A percentile compares a stretch with the other conserved stretches of the same genome.
Evolutionary conservation across 2,888 invertebrate genomes (phyloP).

Genomic region (Apodemia mormo): DNA sequence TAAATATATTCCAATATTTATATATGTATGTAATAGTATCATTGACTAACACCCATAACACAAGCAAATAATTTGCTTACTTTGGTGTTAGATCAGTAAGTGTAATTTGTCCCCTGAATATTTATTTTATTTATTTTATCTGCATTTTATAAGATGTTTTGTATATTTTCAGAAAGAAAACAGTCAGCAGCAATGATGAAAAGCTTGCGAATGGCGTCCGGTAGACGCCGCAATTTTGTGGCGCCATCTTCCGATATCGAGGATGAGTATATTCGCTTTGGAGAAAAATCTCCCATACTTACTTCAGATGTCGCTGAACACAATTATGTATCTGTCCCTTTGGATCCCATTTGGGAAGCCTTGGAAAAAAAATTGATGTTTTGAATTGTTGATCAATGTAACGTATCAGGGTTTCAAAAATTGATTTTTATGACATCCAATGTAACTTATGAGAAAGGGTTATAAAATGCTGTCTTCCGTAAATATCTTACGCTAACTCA

Average conservation of each 20-base stretch:
- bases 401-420: not conserved
- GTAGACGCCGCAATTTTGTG: slow-evolving; percentile 46
- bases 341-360: slow-evolving; percentile 65
- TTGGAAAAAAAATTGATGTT: slow-evolving; percentile 60
- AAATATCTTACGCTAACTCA: no score
- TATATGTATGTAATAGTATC: no score
- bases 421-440: no score
- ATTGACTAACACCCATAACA: no score
- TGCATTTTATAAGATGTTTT: no score
- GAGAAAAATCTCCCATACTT: slow-evolving; percentile 42
- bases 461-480: no score
- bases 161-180: slow-evolving; percentile 53
- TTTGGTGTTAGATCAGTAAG: no score
- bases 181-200: slow-evolving; percentile 64
- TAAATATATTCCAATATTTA: no score
- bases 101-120: no score
- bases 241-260: slow-evolving; percentile 26
- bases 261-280: slow-evolving; percentile 44
- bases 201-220: slow-evolving; percentile 58
- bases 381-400: slow-evolving; percentile 30
- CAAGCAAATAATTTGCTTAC: no score
- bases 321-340: slow-evolving; percentile 39
- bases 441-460: not conserved
- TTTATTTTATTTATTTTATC: no score
- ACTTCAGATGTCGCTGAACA: slow-evolving; percentile 38